These are phyloP conservation scores for Cottoperca gobio DNA, from an alignment of 2,797 vertebrate genomes.

Conservation along the genomic window DNA sequence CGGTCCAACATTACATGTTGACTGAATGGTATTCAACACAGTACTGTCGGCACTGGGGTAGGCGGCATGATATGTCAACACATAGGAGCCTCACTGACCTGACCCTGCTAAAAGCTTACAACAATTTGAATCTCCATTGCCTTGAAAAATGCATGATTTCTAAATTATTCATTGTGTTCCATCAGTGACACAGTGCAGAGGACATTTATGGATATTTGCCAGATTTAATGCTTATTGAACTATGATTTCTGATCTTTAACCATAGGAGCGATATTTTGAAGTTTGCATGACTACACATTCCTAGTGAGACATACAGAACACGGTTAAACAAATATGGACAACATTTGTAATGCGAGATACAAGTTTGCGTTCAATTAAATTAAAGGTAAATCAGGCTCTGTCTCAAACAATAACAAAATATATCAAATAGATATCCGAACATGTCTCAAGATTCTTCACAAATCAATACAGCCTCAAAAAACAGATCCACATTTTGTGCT, in stretches of 20 bases:
- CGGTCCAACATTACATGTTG: background rate
- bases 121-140: constrained; percentile 15
- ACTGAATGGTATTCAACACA: constrained; percentile 10
- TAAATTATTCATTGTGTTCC: constrained; percentile 55
- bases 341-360: background rate
- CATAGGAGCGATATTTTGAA: background rate
- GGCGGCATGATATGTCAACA: constrained; percentile 9
- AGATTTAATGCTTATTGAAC: constrained; percentile 8
- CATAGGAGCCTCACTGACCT: constrained; percentile 7
- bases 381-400: constrained; percentile 20
- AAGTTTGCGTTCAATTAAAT: constrained; percentile 2
- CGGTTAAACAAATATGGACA: background rate
- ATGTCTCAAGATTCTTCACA: constrained; percentile 42
- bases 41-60: background rate
- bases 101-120: constrained; percentile 21
- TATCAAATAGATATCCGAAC: constrained; percentile 59
- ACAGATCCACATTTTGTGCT: constrained; percentile 46
- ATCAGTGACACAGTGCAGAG: constrained; percentile 26
- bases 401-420: constrained; percentile 43
- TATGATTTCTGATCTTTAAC: constrained; percentile 14
- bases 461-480: constrained; percentile 63
- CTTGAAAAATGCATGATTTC: constrained; percentile 52
- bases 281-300: background rate
- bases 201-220: constrained; percentile 16
- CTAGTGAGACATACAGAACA: background rate